Percentiles rank a stretch among this genome's conserved stretches.
Conservation (phyloP, 2,888 invertebrate genomes). For the Athrips mouffetella region DNA sequence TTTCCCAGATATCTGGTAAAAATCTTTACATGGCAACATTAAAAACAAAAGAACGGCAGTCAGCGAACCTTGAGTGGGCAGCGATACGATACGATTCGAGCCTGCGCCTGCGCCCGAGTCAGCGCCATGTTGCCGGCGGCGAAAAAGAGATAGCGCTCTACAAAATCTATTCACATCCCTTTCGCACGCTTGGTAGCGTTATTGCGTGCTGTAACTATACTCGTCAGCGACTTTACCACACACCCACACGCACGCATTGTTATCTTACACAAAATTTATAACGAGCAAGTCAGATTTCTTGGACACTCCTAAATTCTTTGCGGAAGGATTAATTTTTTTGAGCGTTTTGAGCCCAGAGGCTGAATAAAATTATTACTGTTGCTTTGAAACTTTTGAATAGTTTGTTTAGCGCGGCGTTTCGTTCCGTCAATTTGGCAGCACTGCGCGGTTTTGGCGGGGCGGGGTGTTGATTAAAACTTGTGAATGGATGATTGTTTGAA, state of each 20-base stretch:
- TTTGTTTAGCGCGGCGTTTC: constrained; percentile 54
- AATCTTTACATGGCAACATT: constrained; percentile 58
- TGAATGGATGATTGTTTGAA: constrained; percentile 34
- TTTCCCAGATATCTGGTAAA: constrained; percentile 6
- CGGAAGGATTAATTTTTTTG: constrained; percentile 66
- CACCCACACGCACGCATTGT: constrained; percentile 75
- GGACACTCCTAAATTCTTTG: constrained; percentile 75
- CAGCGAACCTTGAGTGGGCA: constrained; percentile 81
- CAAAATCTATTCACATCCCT: constrained; percentile 37
- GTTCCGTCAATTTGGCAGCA: constrained; percentile 57
- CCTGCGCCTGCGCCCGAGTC: constrained; percentile 82
- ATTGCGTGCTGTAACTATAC: constrained; percentile 77
- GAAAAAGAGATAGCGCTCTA: constrained; percentile 52
- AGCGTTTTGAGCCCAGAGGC: constrained; percentile 43
- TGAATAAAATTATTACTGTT: constrained; percentile 60
- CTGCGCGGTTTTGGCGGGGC: constrained; percentile 47
- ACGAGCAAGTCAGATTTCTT: constrained; percentile 71
- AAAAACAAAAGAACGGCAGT: constrained; percentile 79
- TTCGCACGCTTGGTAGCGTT: constrained; percentile 77
- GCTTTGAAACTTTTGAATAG: constrained; percentile 33
- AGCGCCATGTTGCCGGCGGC: constrained; percentile 73
- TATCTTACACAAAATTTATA: constrained; percentile 77
- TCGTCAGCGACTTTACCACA: constrained; percentile 73
- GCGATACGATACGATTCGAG: constrained; percentile 80
- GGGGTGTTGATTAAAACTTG: constrained; percentile 21